These are phyloP conservation scores for Scolanthus callimorphus DNA, from an alignment of 92 coral and sea anemone species.

Conservation along the genomic window DNA sequence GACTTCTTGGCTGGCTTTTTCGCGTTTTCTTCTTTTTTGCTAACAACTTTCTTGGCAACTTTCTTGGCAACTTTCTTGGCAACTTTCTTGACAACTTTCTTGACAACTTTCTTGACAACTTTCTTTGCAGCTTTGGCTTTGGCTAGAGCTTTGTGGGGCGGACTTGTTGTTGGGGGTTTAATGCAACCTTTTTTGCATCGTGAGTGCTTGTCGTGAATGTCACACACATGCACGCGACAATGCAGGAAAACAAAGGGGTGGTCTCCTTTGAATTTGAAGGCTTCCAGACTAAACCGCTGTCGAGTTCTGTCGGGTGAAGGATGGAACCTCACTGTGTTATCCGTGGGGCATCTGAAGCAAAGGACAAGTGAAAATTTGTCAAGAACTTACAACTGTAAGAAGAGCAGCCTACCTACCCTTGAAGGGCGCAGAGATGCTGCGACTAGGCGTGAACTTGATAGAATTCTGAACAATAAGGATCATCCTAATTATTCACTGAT, in stretches of 20 bases:
- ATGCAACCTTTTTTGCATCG: slow-evolving; percentile 71
- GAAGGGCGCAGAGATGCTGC: too few species aligned
- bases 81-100: background rate
- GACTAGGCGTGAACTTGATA: too few species aligned
- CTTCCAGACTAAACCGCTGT: slow-evolving; percentile 71
- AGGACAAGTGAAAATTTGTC: too few species aligned
- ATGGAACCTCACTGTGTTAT: slow-evolving; percentile 73
- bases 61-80: background rate
- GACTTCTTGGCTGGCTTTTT: background rate
- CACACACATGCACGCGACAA: slow-evolving; percentile 77
- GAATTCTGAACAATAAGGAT: too few species aligned
- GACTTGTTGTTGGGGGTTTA: background rate
- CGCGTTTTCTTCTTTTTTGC: background rate
- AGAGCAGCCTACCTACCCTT: too few species aligned
- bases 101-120: background rate
- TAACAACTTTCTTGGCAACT: too few species aligned
- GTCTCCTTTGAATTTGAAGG: slow-evolving; percentile 69
- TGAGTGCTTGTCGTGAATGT: slow-evolving; percentile 58
- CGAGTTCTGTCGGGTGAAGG: slow-evolving; percentile 49
- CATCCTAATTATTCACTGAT: too few species aligned
- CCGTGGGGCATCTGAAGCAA: slow-evolving; percentile 63
- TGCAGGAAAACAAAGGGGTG: slow-evolving; percentile 81
- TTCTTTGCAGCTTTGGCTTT: background rate
- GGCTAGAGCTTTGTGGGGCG: background rate
- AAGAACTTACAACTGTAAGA: too few species aligned